A percentile compares a stretch with the other conserved stretches of the same genome.
Evolutionary conservation across 2,888 invertebrate species (phyloP).

Genomic region (Caenorhabditis sulstoni): DNA sequence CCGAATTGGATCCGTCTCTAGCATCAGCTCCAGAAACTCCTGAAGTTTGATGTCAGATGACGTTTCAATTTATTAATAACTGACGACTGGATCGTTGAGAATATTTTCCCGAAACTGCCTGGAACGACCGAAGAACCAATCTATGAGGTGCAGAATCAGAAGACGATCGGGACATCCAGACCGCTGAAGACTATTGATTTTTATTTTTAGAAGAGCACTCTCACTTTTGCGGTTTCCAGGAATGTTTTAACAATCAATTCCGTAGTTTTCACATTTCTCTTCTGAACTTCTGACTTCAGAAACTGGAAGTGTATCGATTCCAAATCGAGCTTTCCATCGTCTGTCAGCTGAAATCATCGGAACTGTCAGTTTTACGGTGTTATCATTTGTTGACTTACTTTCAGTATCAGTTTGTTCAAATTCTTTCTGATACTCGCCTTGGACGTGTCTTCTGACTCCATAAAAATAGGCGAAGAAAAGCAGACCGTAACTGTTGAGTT

Average conservation of each 20-base stretch:
- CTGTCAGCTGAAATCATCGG: slow-evolving; percentile 25
- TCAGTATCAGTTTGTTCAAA: slow-evolving; percentile 27
- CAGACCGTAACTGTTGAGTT: not conserved
- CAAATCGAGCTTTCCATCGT: slow-evolving; percentile 36
- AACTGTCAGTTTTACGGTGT: not conserved
- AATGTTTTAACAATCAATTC: slow-evolving; percentile 17
- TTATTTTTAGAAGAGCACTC: not conserved
- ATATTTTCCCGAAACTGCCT: slow-evolving; percentile 67
- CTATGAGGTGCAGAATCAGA: slow-evolving; percentile 65
- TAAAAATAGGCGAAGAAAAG: not conserved
- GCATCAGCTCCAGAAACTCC: slow-evolving; percentile 69
- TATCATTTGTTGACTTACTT: slow-evolving; percentile 16
- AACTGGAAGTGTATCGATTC: slow-evolving; percentile 28
- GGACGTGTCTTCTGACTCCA: slow-evolving; percentile 17
- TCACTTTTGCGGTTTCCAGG: slow-evolving; percentile 36
- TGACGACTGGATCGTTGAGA: slow-evolving; percentile 67
- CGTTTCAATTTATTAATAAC: slow-evolving; percentile 1
- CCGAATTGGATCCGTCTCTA: slow-evolving; percentile 72
- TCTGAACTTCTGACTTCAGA: slow-evolving; percentile 17
- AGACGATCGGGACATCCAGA: slow-evolving; percentile 60
- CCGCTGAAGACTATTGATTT: slow-evolving; percentile 34
- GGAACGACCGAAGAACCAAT: slow-evolving; percentile 73
- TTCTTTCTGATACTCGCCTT: slow-evolving; percentile 16
- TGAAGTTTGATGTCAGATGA: not conserved
- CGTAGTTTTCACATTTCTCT: slow-evolving; percentile 13